Base-by-base conservation (phyloP, 2,888 invertebrate genomes). In the Anthrax anthrax region DNA sequence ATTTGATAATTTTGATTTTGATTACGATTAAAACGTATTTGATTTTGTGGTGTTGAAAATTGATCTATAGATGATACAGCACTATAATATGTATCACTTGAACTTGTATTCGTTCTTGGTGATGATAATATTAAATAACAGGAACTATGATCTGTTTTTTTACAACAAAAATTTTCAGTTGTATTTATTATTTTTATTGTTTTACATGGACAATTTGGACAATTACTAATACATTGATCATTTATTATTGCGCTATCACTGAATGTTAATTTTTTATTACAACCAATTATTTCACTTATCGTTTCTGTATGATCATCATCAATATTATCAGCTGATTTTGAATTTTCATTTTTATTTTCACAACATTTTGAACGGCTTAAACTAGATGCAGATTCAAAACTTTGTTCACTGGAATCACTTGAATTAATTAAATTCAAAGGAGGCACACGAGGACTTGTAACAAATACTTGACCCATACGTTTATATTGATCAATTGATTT, bases 251-350 rank as follows among this genome's bases (percentile, higher is more conserved):
- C 61, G 51, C 64, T 65, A 50, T 69, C 67, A 54, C 69, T 67
- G 50, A 65, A 66, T 0, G 65, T 68, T 18, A 68, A 54, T 55
- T 67, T 67, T 43, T 61, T 62, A 23, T 55, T 54, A n/a, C n/a
- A n/a, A n/a, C 58, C 50, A 39, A 51, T 55, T 46, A 47, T 55
- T 47, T n/a, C 65, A 36, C 34, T 47, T 44, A 37, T 50, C 45
- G 18, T 61, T 50, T 63, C 65, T 19, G 63, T 51, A 46, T 62
- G 60, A 46, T 71, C 70, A 46, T 71, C 70, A 3, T 74, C 74
- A 48, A 74, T 65, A 51, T 74, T 74, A 57, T 76, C 75, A 2
- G 73, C 75, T 0, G 75, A 75, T 56, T 73, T 74, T 49, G 72
- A 75, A 47, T 69, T 64, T 51, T 62, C 59, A 46, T 56, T 55